Conservation (phyloP, 2,797 vertebrate species). For the Nannoperca australis region DNA sequence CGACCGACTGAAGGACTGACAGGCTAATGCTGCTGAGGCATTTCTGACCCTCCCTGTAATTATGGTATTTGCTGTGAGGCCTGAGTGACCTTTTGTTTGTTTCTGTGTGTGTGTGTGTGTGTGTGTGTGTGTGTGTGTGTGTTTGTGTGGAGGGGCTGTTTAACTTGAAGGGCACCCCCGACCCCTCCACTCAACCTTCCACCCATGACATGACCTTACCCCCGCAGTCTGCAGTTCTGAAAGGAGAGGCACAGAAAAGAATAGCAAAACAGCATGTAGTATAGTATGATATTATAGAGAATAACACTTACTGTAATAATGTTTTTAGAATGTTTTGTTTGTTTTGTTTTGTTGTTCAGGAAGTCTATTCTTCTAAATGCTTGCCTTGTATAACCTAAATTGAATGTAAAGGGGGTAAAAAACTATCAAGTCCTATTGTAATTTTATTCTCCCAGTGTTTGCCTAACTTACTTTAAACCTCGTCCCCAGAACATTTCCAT, state of each 20-base stretch:
- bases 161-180: constrained; percentile 25
- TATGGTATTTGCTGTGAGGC: constrained; percentile 56
- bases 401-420: neutral
- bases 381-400: neutral
- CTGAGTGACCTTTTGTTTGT: constrained; percentile 47
- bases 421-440: neutral
- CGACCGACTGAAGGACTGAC: constrained; percentile 7
- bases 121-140: neutral
- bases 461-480: neutral
- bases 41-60: constrained; percentile 67
- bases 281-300: neutral
- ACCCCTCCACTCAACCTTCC: constrained; percentile 17
- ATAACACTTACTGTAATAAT: neutral
- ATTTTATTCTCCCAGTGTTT: neutral
- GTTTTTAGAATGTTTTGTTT: neutral
- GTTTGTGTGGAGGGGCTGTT: constrained; percentile 8
- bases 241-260: neutral
- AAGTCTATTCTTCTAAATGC: neutral
- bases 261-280: neutral
- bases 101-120: neutral
- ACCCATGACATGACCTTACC: constrained; percentile 13
- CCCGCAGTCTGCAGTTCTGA: neutral
- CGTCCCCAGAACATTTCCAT: constrained; percentile 7
- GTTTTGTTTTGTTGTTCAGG: neutral
- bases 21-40: constrained; percentile 24